phyloP scores from a whole-genome alignment of 2,888 invertebrate genomes.

The Drosophila affinis region DNA sequence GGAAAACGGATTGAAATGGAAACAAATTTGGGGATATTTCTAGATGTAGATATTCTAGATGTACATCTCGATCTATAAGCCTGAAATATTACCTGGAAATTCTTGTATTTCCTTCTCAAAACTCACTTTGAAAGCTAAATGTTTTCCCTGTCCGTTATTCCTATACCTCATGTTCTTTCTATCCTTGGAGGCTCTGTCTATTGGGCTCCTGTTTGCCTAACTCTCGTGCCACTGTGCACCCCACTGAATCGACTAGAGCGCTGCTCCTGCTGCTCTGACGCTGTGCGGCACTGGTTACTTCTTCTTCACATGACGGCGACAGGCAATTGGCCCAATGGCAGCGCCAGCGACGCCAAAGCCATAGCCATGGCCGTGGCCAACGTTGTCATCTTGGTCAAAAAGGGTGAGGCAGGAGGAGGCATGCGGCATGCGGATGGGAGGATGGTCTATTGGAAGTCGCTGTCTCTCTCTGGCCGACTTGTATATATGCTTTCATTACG shows the following conservation, averaged over 20 bases:
- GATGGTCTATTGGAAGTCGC: slow-evolving; percentile 40
- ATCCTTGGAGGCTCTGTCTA: not conserved
- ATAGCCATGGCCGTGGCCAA: slow-evolving; percentile 42
- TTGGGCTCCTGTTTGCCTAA: not conserved
- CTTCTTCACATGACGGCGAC: slow-evolving; percentile 56
- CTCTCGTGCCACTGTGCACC: not conserved
- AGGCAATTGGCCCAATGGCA: slow-evolving; percentile 73
- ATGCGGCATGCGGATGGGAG: slow-evolving; percentile 10
- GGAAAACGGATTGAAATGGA: slow-evolving; percentile 15
- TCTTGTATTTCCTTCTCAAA: not conserved
- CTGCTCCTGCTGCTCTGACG: slow-evolving; percentile 27
- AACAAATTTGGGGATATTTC: not conserved
- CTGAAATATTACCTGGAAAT: too few species aligned
- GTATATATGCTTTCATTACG: slow-evolving; percentile 79
- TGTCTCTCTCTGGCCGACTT: slow-evolving; percentile 50
- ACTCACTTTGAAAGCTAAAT: too few species aligned
- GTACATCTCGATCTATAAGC: too few species aligned
- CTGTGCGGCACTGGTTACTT: slow-evolving; percentile 37
- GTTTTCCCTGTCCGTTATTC: too few species aligned
- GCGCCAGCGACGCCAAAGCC: slow-evolving; percentile 50
- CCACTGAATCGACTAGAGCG: not conserved
- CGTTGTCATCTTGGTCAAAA: slow-evolving; percentile 59
- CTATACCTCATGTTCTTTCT: not conserved
- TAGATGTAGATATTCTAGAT: too few species aligned
- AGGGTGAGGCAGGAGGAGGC: slow-evolving; percentile 2